These are phyloP conservation scores for Gastrophryne carolinensis DNA, from an alignment of 2,797 vertebrate genomes.

Conservation along the genomic window DNA sequence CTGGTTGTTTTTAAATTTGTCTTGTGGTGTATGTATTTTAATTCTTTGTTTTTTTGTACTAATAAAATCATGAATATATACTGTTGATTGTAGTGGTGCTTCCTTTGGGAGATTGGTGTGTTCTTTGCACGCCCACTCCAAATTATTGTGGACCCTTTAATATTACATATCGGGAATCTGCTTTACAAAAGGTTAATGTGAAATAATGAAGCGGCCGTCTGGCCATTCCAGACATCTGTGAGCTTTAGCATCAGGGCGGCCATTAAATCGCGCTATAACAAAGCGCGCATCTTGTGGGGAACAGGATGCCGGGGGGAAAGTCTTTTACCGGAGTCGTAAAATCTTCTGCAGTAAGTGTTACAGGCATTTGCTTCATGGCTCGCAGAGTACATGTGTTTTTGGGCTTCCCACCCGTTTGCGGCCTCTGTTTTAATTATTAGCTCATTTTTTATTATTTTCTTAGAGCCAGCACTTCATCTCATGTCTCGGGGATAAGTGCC, in stretches of 20 bases:
- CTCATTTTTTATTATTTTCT: background rate
- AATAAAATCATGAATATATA: too few species aligned
- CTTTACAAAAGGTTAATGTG: background rate
- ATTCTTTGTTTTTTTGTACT: too few species aligned
- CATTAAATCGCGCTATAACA: conserved; percentile 26
- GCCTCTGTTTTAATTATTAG: conserved; percentile 45
- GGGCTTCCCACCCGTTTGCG: conserved; percentile 2
- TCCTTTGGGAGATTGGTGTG: too few species aligned
- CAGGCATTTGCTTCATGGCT: conserved; percentile 45
- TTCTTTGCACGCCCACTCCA: too few species aligned
- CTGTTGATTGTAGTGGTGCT: too few species aligned
- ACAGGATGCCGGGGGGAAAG: conserved; percentile 32
- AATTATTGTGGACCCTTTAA: too few species aligned
- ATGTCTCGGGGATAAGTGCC: conserved; percentile 6
- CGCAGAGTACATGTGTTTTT: conserved; percentile 48
- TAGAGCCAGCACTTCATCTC: conserved; percentile 26
- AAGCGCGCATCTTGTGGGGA: conserved; percentile 21
- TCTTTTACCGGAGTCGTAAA: conserved; percentile 46
- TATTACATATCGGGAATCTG: background rate
- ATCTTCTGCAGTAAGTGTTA: conserved; percentile 35
- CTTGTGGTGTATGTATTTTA: too few species aligned
- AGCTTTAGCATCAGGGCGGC: background rate
- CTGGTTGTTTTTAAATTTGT: too few species aligned
- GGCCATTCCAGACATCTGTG: conserved; percentile 1
- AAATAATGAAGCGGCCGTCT: background rate